These are phyloP conservation scores for Ictalurus furcatus DNA, from an alignment of 2,113 vertebrate species.

Conservation along the genomic window DNA sequence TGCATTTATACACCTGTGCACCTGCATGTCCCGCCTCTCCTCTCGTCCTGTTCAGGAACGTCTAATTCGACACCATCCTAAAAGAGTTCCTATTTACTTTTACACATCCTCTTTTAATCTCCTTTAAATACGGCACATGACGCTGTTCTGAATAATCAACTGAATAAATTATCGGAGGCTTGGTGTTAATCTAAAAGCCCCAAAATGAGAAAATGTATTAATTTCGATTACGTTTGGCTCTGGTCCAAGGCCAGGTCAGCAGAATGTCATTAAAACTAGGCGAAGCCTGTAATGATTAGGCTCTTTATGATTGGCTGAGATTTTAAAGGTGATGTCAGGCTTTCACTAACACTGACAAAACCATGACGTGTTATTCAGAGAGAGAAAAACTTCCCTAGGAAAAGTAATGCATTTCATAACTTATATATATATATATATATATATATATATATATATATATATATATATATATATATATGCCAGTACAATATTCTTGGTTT, in stretches of 20 bases:
- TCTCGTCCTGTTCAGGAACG: slow-evolving; percentile 50
- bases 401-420: background rate
- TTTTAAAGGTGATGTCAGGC: slow-evolving; percentile 39
- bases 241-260: slow-evolving; percentile 79
- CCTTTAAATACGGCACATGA: background rate
- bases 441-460: too few relatives aligned
- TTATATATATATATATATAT: too few relatives aligned
- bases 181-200: background rate
- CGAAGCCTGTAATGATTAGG: slow-evolving; percentile 77
- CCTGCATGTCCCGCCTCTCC: slow-evolving; percentile 68
- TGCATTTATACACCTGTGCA: slow-evolving; percentile 79
- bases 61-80: slow-evolving; percentile 8
- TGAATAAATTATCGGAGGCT: too few relatives aligned
- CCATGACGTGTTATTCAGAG: slow-evolving; percentile 43
- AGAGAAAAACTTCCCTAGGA: background rate
- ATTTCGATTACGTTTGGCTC: slow-evolving; percentile 59
- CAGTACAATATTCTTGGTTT: background rate
- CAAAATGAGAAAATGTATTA: background rate
- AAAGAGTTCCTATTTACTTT: slow-evolving; percentile 14
- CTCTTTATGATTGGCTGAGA: slow-evolving; percentile 78
- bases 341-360: slow-evolving; percentile 16
- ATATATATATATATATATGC: too few relatives aligned
- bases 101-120: background rate
- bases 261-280: slow-evolving; percentile 64
- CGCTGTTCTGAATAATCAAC: background rate